Percentiles rank a stretch among this genome's conserved stretches.
phyloP scores from a whole-genome alignment of 2,113 vertebrate species.

The Neolamprologus longior region DNA sequence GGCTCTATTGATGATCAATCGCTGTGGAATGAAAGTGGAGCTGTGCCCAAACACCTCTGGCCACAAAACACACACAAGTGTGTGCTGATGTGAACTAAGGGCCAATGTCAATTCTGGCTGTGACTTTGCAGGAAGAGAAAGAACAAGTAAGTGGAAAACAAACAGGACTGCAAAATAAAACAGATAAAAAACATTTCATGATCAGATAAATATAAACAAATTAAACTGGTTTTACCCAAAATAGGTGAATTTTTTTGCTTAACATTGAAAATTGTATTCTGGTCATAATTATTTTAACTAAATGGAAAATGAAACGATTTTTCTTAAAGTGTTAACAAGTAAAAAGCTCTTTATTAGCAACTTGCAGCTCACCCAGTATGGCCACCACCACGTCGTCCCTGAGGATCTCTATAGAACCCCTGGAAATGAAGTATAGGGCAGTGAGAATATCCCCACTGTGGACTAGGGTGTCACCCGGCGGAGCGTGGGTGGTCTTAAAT shows the following conservation, averaged over 20 bases:
- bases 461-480: conserved; percentile 91
- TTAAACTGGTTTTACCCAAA: background rate
- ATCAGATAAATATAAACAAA: background rate
- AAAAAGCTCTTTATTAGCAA: background rate
- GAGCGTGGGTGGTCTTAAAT: conserved; percentile 93
- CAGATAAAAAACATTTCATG: background rate
- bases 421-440: conserved; percentile 95
- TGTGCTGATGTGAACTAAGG: background rate
- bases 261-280: background rate
- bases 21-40: conserved; percentile 57
- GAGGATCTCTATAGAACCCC: conserved; percentile 96
- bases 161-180: background rate
- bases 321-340: background rate
- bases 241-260: rapidly evolving
- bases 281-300: background rate
- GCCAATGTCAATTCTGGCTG: background rate
- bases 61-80: background rate
- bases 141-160: background rate
- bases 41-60: conserved; percentile 61
- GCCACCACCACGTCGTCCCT: conserved; percentile 92
- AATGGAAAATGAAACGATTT: background rate
- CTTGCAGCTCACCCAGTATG: conserved; percentile 80
- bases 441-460: conserved; percentile 93
- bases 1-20: conserved; percentile 57
- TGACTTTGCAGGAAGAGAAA: background rate